Conservation (phyloP, 2,113 vertebrate genomes). For the Tychaedon coryphoeus region DNA sequence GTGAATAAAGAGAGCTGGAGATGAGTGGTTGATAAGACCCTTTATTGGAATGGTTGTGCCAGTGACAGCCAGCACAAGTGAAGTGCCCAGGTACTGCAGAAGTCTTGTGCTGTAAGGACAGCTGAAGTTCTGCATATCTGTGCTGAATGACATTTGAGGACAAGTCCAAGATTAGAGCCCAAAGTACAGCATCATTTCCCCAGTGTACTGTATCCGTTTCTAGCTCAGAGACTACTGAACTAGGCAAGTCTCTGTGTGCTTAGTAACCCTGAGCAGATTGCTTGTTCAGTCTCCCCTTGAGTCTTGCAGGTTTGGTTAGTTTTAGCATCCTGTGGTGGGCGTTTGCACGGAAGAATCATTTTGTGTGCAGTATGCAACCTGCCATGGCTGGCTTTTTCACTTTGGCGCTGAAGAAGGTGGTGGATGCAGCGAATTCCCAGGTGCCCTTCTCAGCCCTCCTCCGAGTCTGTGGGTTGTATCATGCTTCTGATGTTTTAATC, state of each 20-base stretch:
- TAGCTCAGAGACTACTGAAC: neutral
- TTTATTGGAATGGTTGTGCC: neutral
- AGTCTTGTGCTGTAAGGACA: accelerated
- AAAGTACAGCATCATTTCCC: neutral
- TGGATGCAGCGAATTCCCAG: neutral
- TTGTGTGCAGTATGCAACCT: accelerated
- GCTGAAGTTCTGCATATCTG: neutral
- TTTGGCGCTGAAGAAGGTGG: neutral
- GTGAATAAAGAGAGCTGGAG: neutral
- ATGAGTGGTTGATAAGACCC: neutral
- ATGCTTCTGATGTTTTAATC: neutral
- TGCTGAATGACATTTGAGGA: neutral
- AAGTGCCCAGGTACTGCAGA: neutral
- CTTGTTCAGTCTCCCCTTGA: neutral
- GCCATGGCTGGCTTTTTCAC: neutral
- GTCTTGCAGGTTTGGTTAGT: neutral
- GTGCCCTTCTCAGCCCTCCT: neutral
- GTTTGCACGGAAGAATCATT: neutral
- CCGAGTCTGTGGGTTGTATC: neutral
- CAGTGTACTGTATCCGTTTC: neutral
- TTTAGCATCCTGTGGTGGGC: neutral
- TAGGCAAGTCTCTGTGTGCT: neutral
- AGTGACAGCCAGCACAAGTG: accelerated
- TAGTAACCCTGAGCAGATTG: neutral
- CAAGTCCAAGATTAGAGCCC: neutral